Conservation (phyloP, 2,113 vertebrate species). For the Onychostruthus taczanowskii region DNA sequence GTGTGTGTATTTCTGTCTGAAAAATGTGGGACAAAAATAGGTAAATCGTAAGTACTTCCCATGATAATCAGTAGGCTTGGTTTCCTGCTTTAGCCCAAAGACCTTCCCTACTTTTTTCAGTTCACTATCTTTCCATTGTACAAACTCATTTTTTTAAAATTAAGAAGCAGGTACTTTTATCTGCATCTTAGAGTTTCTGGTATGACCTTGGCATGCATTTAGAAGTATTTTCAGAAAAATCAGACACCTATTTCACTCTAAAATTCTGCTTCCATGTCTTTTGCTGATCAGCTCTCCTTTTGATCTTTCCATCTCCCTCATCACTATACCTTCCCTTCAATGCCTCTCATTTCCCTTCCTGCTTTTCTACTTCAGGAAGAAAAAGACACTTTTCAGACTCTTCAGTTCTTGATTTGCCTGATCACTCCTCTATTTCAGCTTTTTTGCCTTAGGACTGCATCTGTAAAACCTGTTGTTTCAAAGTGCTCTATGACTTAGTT, state of each 20-base stretch:
- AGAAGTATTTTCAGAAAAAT: not conserved
- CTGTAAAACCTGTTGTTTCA: not conserved
- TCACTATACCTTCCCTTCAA: not conserved
- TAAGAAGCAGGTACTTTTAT: not conserved
- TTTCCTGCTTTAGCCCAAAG: not conserved
- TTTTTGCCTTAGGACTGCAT: not conserved
- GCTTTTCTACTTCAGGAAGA: not conserved
- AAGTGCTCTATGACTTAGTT: not conserved
- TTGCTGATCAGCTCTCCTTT: conserved; percentile 5
- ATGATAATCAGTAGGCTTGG: not conserved
- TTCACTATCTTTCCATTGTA: not conserved
- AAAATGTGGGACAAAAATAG: not conserved
- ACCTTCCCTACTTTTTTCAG: not conserved
- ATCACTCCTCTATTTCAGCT: not conserved
- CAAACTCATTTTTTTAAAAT: not conserved
- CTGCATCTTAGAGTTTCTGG: not conserved
- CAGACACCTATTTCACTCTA: not conserved
- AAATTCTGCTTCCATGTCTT: not conserved
- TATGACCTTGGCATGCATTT: not conserved
- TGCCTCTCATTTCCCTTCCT: not conserved
- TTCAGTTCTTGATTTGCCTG: not conserved
- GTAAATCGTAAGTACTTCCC: not conserved
- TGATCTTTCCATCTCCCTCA: not conserved
- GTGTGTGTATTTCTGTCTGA: not conserved
- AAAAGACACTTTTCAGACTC: not conserved